Evolutionary conservation across 2,888 invertebrate species (phyloP), one percentile per base, ranked within the genome.

Genomic region (Cosmia pyralina): DNA sequence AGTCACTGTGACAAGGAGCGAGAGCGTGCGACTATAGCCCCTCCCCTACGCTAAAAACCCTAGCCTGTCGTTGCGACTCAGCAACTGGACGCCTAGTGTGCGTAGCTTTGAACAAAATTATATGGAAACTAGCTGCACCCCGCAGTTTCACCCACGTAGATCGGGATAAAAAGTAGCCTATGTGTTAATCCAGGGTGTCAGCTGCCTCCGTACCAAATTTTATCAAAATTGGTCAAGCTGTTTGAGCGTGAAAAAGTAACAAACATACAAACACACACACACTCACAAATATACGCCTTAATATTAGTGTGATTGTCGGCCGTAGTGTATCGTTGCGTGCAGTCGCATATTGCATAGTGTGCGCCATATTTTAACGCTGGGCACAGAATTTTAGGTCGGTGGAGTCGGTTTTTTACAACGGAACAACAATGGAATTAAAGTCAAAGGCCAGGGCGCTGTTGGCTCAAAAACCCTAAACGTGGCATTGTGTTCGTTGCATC

Each of bases 401-500:
- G n/a, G 6, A 13, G 0, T 53, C 0, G 1, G 5, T 15, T 44
- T 38, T 55, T 19, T 1, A 48, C 6, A 41, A 11, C 1, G 13
- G 17, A 17, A 22, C 3, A 63, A 53, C 38, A 77, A 52, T 19
- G 4, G 46, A 69, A 59, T 59, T 5, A 11, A 41, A 46, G 15
- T 48, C 3, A 46, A 74, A 52, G 22, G 2, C 17, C 17, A 28
- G 28, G 41, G 8, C 0, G 13, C 4, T 52, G 46, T 52, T 71
- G 4, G 13, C 28, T 41, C n/a, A 15, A 46, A 75, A 71, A 58
- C 28, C 13, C 28, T 52, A n/a, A n/a, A 13, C 62, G n/a, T 60
- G 17, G 68, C 48, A 2, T 41, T 28, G 15, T 17, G n/a, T 58
- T 58, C 38, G 28, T 41, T 58, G 3, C 8, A 17, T 28, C 11